Conservation (phyloP, 2,888 invertebrate genomes). For the Oligia fasciuncula region DNA sequence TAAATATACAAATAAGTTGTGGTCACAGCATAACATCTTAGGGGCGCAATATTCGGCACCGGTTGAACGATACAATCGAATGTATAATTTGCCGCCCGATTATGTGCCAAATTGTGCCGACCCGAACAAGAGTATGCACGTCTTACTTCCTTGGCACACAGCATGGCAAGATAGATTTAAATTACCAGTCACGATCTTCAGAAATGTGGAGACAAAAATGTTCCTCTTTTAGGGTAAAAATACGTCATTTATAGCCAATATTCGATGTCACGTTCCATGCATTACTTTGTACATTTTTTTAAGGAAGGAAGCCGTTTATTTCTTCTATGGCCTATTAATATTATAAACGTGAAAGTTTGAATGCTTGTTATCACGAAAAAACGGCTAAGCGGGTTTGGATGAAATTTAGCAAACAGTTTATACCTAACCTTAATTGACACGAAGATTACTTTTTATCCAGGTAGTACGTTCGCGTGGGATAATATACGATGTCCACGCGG, state of each 20-base stretch:
- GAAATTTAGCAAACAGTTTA: neutral
- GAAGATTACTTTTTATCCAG: too few relatives aligned
- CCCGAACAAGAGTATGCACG: neutral
- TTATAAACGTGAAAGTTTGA: neutral
- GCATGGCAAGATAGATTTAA: slow-evolving; percentile 15
- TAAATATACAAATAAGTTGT: neutral
- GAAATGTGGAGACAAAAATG: neutral
- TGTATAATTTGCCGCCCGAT: neutral
- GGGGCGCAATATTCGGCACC: too few relatives aligned
- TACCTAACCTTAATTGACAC: too few relatives aligned
- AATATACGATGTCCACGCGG: neutral
- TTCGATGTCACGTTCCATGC: neutral
- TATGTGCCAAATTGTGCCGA: neutral
- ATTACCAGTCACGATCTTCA: slow-evolving; percentile 20
- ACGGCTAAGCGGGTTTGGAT: neutral
- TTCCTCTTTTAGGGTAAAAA: neutral
- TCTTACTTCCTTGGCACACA: slow-evolving; percentile 9
- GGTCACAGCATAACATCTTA: neutral
- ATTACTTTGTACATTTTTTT: neutral
- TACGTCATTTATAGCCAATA: slow-evolving; percentile 2
- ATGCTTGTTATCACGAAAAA: neutral
- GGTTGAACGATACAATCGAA: neutral
- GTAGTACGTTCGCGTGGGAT: neutral
- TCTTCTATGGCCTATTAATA: neutral
- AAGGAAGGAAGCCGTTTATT: neutral